Evolutionary conservation across 2,888 invertebrate species (phyloP), one percentile per base, ranked within the genome.

Genomic region (Scrobipalpa atriplicella): DNA sequence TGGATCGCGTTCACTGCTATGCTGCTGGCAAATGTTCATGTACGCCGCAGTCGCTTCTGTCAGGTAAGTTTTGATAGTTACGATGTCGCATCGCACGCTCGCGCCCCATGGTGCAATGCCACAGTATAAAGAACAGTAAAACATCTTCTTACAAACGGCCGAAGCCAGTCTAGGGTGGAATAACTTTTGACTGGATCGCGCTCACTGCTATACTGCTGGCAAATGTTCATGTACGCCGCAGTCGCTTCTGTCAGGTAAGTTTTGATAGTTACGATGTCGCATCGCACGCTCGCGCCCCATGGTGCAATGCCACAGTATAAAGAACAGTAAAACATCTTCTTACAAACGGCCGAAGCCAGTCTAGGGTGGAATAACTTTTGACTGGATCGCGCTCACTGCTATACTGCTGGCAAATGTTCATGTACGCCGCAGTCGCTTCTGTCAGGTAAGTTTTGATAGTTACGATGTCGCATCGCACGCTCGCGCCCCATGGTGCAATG

Each of bases 211-310:
- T n/a, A n/a, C 56, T 29, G 56, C 29, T n/a, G 10, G 21, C 21
- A 36, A 29, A 29, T 36, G 56, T n/a, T 56, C 0, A 29, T 56
- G 3, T 9, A 18, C 10, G 21, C 18, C 18, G 21, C 18, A 54
- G 54, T 21, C 54, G 18, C 18, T 21, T 10, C 18, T 54, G 54
- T 56, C 29, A 29, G 56, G 21, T n/a, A 56, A 29, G 56, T 56
- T 56, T 56, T 29, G 56, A 52, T 36, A 56, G 56, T 56, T 29
- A 56, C 36, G 56, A n/a, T 56, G 56, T 56, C 56, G 36, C 29
- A 56, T 36, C n/a, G 16, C 7, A 36, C 18, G 9, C 36, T 11
- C 54, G 7, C 54, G 18, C 52, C 18, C 18, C 52, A 52, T 52
- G 52, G 16, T 52, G 52, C 52, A 52, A 10, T 52, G 18, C 52